Base-by-base conservation (phyloP, 2,797 vertebrate species). In the Alauda arvensis region DNA sequence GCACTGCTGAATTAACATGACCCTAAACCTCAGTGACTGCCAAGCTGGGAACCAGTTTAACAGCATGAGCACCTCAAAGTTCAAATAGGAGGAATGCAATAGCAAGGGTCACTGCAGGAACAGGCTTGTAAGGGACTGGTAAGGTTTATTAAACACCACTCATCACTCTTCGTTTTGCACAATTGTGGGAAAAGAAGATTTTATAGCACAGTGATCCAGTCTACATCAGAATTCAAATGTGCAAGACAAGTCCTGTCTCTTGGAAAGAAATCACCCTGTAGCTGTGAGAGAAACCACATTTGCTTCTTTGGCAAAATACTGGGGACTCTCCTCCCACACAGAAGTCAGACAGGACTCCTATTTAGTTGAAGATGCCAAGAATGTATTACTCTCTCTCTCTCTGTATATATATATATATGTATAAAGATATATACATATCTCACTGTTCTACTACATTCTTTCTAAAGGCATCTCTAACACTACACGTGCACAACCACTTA, bases 101-200 rank as follows among this genome's bases (percentile, higher is more conserved):
- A 91, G 91, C 83, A 80, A 88, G 88, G 90, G 90, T 93, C 89
- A 87, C 83, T 94, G 77, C 92, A 95, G 94, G 92, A 93, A 91
- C 39, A 69, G 93, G 89, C 92, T 94, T 94, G 91, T 67, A 93
- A 91, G 83, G 75, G 85, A 79, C 71, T 61, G 25, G 59, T 68
- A 72, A 87, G 62, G 65, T 89, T 93, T 94, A 92, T 89, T 93
- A 92, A 93, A 74, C 61, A 83, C 80, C 68, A 91, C 75, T 95
- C 89, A 93, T 92, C 89, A 61, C 91, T 86, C 85, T 78, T 84
- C 7, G 2, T 81, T 91, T 87, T 91, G 61, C 68, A 86, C 91
- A 93, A 82, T 6, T 92, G 89, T 95, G 93, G 92, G 91, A 94
- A 94, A 87, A 88, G 49, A 90, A 40, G 61, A 57, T 90, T 92